These are phyloP conservation scores for Chiroxiphia lanceolata DNA, from an alignment of 2,797 vertebrate genomes.

Conservation along the genomic window DNA sequence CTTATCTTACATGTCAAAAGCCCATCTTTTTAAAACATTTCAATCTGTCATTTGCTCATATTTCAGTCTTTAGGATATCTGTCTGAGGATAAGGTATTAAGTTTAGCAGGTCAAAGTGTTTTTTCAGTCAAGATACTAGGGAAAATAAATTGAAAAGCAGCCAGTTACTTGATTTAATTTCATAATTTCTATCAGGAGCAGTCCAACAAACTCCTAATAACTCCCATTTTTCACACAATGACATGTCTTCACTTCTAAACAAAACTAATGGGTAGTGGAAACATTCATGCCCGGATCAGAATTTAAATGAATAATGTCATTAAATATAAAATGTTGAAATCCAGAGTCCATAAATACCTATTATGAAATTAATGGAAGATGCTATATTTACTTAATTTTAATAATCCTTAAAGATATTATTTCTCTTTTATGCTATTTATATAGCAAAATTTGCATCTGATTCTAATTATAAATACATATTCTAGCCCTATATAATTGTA, in stretches of 20 bases:
- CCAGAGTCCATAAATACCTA: constrained; percentile 49
- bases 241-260: constrained; percentile 49
- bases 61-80: not conserved
- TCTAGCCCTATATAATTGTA: not conserved
- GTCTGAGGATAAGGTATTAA: not conserved
- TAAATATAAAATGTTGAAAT: constrained; percentile 49
- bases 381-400: constrained; percentile 55
- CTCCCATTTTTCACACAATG: constrained; percentile 58
- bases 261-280: constrained; percentile 70
- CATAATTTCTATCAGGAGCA: constrained; percentile 34
- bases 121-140: not conserved
- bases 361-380: constrained; percentile 57
- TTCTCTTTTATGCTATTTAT: constrained; percentile 39
- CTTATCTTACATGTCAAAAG: not conserved
- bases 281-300: not conserved
- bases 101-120: not conserved
- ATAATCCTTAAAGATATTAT: constrained; percentile 48
- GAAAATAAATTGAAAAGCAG: constrained; percentile 45
- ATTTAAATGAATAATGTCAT: constrained; percentile 60
- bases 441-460: constrained; percentile 24
- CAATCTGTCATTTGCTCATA: not conserved
- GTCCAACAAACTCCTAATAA: constrained; percentile 45
- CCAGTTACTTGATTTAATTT: constrained; percentile 56
- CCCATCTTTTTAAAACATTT: not conserved
- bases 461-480: not conserved